Evolutionary conservation across 2,797 vertebrate genomes (phyloP).

Genomic region (Anas flavirostris): DNA sequence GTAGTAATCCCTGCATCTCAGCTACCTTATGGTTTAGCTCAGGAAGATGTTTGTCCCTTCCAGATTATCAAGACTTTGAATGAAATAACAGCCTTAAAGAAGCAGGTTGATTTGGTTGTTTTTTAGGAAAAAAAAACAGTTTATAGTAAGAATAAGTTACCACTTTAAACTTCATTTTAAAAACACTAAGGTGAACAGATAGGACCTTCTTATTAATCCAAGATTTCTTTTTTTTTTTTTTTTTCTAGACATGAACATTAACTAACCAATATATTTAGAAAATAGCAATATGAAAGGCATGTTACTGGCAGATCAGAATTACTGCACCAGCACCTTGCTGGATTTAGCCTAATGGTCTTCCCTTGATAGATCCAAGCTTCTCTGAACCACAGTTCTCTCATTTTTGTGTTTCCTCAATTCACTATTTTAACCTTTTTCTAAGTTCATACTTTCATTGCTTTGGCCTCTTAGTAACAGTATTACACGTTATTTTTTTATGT

Average conservation of each 20-base stretch:
- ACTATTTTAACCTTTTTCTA: background rate
- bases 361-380: background rate
- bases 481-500: background rate
- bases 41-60: background rate
- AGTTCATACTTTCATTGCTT: background rate
- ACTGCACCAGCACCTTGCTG: background rate
- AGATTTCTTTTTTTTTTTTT: background rate
- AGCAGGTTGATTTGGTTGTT: background rate
- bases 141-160: background rate
- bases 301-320: background rate
- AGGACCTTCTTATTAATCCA: background rate
- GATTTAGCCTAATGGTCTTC: background rate
- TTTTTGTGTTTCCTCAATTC: background rate
- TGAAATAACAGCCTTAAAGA: background rate
- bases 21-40: background rate
- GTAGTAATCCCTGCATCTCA: background rate
- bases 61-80: background rate
- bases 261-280: background rate
- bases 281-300: background rate
- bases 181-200: background rate
- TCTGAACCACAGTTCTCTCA: background rate
- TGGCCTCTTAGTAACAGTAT: background rate
- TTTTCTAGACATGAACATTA: background rate
- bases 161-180: background rate
- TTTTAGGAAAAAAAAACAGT: too few relatives aligned